Evolutionary conservation across 2,113 vertebrate genomes (phyloP).

Genomic region (Gavialis gangeticus): DNA sequence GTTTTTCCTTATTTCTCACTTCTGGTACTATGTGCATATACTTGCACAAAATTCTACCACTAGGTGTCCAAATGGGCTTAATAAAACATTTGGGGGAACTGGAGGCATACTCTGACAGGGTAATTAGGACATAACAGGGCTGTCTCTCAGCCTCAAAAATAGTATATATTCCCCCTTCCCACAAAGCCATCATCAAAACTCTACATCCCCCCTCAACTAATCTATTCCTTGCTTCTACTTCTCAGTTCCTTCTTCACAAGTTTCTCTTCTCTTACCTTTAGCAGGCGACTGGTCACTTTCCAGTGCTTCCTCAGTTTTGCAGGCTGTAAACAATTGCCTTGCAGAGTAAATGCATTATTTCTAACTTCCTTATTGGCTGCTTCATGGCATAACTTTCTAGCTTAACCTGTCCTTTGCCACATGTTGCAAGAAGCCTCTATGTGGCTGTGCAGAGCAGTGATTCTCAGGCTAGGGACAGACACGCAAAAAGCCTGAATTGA

Average conservation of each 20-base stretch:
- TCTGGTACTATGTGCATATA: neutral
- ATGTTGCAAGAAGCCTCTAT: neutral
- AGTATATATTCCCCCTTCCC: neutral
- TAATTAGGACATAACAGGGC: neutral
- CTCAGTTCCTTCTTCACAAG: neutral
- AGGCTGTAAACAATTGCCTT: neutral
- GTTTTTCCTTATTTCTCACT: neutral
- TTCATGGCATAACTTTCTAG: neutral
- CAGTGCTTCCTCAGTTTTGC: neutral
- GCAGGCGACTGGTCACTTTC: neutral
- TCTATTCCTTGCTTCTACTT: neutral
- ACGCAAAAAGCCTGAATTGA: too few relatives aligned
- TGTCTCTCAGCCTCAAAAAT: neutral
- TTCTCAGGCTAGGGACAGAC: too few relatives aligned
- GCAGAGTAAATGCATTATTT: neutral
- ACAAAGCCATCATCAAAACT: neutral
- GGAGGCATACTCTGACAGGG: neutral
- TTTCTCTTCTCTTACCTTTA: neutral
- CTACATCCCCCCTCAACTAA: neutral
- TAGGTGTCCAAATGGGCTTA: neutral
- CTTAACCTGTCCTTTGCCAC: neutral
- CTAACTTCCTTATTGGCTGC: neutral
- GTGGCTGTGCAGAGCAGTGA: too few relatives aligned
- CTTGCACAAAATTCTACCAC: neutral
- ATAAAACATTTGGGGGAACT: neutral